Conservation (phyloP, 2,888 invertebrate genomes). For the Ochlodes sylvanus region DNA sequence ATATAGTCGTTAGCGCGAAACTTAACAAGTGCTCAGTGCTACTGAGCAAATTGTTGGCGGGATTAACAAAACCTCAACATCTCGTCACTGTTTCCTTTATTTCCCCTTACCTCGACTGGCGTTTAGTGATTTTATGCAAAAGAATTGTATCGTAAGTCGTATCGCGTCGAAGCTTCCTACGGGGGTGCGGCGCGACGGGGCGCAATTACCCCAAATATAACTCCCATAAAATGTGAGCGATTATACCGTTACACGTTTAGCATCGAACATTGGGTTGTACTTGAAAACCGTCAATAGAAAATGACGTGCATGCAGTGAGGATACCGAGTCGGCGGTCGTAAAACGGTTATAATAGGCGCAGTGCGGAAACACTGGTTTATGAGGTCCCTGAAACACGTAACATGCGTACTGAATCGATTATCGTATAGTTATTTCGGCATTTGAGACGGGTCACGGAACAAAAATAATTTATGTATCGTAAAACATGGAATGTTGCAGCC, state of each 20-base stretch:
- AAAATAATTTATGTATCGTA: conserved; percentile 69
- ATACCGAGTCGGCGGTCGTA: conserved; percentile 70
- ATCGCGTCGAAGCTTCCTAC: conserved; percentile 54
- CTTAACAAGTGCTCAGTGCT: conserved; percentile 27
- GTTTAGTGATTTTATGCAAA: conserved; percentile 40
- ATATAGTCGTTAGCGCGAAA: conserved; percentile 29
- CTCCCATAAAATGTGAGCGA: conserved; percentile 63
- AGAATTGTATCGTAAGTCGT: conserved; percentile 48
- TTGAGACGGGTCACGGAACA: conserved; percentile 67
- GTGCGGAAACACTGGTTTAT: conserved; percentile 77
- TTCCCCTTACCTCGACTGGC: conserved; percentile 32
- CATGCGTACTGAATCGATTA: conserved; percentile 74
- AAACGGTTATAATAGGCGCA: conserved; percentile 77
- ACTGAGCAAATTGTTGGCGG: conserved; percentile 27
- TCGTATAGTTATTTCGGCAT: conserved; percentile 70
- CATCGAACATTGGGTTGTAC: conserved; percentile 63
- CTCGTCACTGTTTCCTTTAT: conserved; percentile 39
- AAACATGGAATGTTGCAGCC: conserved; percentile 54
- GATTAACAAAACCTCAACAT: conserved; percentile 35
- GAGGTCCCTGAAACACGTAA: conserved; percentile 75
- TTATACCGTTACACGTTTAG: conserved; percentile 68
- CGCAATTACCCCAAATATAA: conserved; percentile 70
- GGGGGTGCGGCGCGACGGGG: conserved; percentile 53
- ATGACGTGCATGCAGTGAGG: conserved; percentile 64
- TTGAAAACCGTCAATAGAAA: conserved; percentile 59